phyloP scores from a whole-genome alignment of 2,113 vertebrate genomes.

The Corythaeola cristata region DNA sequence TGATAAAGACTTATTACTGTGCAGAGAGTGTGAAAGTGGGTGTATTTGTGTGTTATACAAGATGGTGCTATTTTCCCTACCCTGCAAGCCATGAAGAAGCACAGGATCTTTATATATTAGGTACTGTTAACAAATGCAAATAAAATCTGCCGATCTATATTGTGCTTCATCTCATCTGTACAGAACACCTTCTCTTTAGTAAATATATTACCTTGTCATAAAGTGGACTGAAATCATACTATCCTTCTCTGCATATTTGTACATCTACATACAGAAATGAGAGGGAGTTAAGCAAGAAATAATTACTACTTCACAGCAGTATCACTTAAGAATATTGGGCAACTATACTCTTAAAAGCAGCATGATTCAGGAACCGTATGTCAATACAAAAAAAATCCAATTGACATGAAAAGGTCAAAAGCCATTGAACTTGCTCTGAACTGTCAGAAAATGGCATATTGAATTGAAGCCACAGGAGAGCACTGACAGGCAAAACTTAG shows the following conservation, averaged over 20 bases:
- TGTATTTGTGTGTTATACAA: neutral
- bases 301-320: neutral
- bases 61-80: neutral
- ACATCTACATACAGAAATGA: neutral
- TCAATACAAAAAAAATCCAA: neutral
- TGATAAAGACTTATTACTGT: neutral
- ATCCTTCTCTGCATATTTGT: neutral
- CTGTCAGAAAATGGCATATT: slow-evolving; percentile 33
- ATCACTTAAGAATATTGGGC: neutral
- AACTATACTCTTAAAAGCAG: neutral
- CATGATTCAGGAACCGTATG: neutral
- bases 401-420: slow-evolving; percentile 36
- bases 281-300: neutral
- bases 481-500: neutral
- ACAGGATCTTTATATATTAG: neutral
- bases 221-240: neutral
- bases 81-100: neutral
- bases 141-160: neutral
- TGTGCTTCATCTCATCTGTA: neutral
- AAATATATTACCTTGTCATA: neutral
- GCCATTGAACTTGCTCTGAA: neutral
- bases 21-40: neutral
- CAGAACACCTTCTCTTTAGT: neutral
- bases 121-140: neutral
- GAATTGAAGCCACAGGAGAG: slow-evolving; percentile 16